Evolutionary conservation across 2,113 vertebrate species (phyloP).

Genomic region (Zeus faber): DNA sequence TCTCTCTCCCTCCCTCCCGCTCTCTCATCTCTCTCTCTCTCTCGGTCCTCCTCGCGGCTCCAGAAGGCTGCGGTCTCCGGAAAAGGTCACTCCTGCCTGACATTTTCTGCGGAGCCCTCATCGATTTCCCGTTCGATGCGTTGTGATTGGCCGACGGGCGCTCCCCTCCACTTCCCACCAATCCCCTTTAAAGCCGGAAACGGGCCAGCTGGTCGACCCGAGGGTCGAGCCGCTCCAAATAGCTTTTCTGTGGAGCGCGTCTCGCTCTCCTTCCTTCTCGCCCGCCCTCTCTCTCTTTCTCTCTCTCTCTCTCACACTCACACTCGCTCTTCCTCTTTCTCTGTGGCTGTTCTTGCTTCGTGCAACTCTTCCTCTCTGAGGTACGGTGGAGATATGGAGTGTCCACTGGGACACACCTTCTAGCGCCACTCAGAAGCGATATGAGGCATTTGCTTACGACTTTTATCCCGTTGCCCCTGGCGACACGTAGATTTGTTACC

Average conservation of each 20-base stretch:
- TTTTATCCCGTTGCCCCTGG: too few species aligned
- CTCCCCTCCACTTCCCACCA: slow-evolving; percentile 54
- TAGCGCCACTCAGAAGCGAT: too few species aligned
- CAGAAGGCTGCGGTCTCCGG: slow-evolving; percentile 53
- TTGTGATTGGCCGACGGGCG: slow-evolving; percentile 58
- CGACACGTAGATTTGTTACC: too few species aligned
- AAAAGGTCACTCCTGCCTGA: slow-evolving; percentile 72
- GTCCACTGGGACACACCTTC: too few species aligned
- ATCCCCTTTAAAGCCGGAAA: slow-evolving; percentile 61
- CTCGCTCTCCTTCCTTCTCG: slow-evolving; percentile 22
- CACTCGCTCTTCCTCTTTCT: not conserved
- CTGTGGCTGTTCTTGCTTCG: not conserved
- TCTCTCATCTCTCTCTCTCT: slow-evolving; percentile 17
- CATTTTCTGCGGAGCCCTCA: slow-evolving; percentile 71
- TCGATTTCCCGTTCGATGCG: slow-evolving; percentile 56
- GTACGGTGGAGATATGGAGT: too few species aligned
- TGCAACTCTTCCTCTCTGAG: not conserved
- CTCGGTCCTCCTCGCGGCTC: slow-evolving; percentile 39
- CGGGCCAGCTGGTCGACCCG: slow-evolving; percentile 48
- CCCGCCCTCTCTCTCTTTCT: slow-evolving; percentile 5
- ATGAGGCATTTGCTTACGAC: too few species aligned
- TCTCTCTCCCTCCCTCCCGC: slow-evolving; percentile 40
- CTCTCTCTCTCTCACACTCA: slow-evolving; percentile 3
- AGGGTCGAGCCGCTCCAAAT: slow-evolving; percentile 70
- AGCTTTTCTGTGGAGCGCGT: slow-evolving; percentile 55